Evolutionary conservation across 2,888 invertebrate genomes (phyloP).

Genomic region (Liopterus haemorrhoidalis): DNA sequence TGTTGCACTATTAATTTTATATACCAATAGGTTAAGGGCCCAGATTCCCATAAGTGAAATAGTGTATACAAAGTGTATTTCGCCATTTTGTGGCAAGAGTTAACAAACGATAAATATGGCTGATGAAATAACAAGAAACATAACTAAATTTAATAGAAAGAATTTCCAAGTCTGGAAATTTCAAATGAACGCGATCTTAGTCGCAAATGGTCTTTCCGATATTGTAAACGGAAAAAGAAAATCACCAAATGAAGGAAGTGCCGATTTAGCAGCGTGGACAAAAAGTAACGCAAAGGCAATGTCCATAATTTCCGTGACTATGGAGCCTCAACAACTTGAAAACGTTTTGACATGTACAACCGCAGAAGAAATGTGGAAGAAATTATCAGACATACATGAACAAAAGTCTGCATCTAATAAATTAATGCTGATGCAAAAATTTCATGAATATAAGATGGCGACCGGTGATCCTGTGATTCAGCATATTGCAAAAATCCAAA

Average conservation of each 20-base stretch:
- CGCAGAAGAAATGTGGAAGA: conserved; percentile 31
- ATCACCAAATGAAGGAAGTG: conserved; percentile 12
- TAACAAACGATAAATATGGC: neutral
- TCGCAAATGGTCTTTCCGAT: conserved; percentile 19
- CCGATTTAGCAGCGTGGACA: too few relatives aligned
- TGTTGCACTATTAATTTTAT: too few relatives aligned
- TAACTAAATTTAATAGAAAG: conserved; percentile 28
- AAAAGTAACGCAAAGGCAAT: conserved; percentile 31
- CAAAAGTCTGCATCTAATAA: conserved; percentile 32
- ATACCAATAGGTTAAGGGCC: too few relatives aligned
- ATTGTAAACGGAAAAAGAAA: conserved; percentile 11
- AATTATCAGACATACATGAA: conserved; percentile 28
- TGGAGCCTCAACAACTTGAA: conserved; percentile 27
- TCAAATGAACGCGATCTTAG: conserved; percentile 26
- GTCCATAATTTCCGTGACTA: conserved; percentile 28
- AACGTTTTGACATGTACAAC: conserved; percentile 27
- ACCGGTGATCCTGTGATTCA: conserved; percentile 27
- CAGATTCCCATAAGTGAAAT: too few relatives aligned
- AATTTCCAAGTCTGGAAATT: conserved; percentile 33
- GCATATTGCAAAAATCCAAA: conserved; percentile 28
- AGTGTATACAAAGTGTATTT: too few relatives aligned
- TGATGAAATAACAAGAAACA: neutral
- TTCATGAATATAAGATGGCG: conserved; percentile 27
- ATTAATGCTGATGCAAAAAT: conserved; percentile 24
- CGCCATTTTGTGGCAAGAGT: too few relatives aligned